Evolutionary conservation across 2,797 vertebrate species (phyloP).

Genomic region (Bovichtus diacanthus): DNA sequence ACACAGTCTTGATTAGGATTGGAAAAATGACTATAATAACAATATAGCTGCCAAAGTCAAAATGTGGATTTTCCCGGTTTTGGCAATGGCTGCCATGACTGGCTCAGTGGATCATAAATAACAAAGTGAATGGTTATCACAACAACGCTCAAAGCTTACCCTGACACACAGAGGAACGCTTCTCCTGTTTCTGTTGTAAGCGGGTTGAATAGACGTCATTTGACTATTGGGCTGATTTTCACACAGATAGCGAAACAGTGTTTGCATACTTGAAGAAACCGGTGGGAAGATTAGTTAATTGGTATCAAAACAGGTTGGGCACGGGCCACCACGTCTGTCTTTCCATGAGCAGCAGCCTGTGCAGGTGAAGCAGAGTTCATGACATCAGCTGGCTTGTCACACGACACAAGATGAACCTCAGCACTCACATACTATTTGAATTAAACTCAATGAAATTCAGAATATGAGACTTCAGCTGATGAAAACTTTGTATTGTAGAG

Average conservation of each 20-base stretch:
- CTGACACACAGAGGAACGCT: slow-evolving; percentile 44
- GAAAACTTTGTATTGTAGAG: slow-evolving; percentile 36
- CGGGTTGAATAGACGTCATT: slow-evolving; percentile 69
- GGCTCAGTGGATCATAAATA: slow-evolving; percentile 44
- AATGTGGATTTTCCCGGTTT: slow-evolving; percentile 38
- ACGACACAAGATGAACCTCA: slow-evolving; percentile 42
- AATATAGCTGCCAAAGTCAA: slow-evolving; percentile 38
- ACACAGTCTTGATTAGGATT: slow-evolving; percentile 25
- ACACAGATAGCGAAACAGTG: slow-evolving; percentile 76
- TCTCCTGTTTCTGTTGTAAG: slow-evolving; percentile 72
- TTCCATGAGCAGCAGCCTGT: slow-evolving; percentile 50
- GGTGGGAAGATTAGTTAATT: slow-evolving; percentile 73
- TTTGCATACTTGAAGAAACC: slow-evolving; percentile 78
- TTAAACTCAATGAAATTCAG: slow-evolving; percentile 26
- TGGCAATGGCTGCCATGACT: slow-evolving; percentile 30
- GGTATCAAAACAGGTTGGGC: slow-evolving; percentile 73
- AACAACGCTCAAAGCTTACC: slow-evolving; percentile 27
- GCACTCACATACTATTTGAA: slow-evolving; percentile 28
- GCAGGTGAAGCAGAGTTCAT: slow-evolving; percentile 78
- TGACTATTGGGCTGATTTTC: slow-evolving; percentile 79
- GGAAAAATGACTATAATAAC: slow-evolving; percentile 39
- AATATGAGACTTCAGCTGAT: slow-evolving; percentile 33
- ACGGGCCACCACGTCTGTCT: slow-evolving; percentile 42
- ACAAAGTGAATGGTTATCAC: slow-evolving; percentile 36
- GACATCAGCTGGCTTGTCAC: slow-evolving; percentile 62